A percentile compares a stretch with the other conserved stretches of the same genome.
phyloP scores from a whole-genome alignment of 2,797 vertebrate species.

The Rallus crepitans region DNA sequence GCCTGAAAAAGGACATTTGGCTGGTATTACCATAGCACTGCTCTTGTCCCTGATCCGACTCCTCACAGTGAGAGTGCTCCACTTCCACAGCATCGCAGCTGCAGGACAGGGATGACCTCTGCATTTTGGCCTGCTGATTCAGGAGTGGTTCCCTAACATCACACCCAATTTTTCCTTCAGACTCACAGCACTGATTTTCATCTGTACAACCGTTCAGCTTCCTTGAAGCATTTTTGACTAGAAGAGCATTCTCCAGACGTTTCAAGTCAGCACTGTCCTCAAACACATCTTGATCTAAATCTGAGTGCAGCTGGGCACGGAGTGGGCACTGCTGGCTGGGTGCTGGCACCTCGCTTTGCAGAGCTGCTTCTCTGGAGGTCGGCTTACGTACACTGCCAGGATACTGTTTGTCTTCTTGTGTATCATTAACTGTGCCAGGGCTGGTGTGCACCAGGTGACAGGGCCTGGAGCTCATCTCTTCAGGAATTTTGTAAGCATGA shows the following conservation, averaged over 20 bases:
- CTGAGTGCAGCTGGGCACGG: neutral
- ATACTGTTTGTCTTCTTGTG: slow-evolving; percentile 15
- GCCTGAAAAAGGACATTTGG: slow-evolving; percentile 80
- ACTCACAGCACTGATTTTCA: neutral
- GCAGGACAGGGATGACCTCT: slow-evolving; percentile 3
- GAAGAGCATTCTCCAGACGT: neutral
- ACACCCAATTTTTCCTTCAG: slow-evolving; percentile 9
- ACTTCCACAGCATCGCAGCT: neutral
- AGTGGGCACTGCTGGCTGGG: neutral
- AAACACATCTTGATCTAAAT: neutral
- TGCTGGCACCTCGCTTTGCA: neutral
- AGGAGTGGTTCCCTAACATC: neutral
- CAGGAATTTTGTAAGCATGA: neutral
- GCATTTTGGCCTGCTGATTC: slow-evolving; percentile 48
- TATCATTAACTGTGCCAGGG: neutral
- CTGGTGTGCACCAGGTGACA: neutral
- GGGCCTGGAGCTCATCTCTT: neutral
- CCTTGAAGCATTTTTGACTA: neutral
- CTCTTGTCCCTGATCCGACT: neutral
- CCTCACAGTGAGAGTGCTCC: neutral
- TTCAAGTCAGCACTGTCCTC: neutral
- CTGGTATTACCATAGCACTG: slow-evolving; percentile 62
- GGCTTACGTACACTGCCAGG: neutral
- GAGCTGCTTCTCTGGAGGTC: neutral
- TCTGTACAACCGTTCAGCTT: slow-evolving; percentile 44